A percentile compares a stretch with the other conserved stretches of the same genome.
Conservation (phyloP, 1,140 invertebrate species). For the Panonychus citri region DNA sequence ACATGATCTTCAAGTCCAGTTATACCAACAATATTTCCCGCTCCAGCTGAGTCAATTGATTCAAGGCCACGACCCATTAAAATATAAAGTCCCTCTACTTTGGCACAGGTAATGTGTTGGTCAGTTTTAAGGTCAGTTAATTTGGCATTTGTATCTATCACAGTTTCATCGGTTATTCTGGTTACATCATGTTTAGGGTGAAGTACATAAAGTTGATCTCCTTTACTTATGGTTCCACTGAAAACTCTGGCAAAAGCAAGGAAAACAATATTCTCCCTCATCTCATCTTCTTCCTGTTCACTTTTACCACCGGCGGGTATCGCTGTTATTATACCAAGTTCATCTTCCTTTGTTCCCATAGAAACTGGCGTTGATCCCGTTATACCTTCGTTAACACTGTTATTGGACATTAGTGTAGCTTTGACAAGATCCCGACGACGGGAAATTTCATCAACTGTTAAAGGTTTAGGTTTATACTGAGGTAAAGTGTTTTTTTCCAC, state of each 20-base stretch:
- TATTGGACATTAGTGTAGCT: neutral
- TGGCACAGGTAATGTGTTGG: constrained; percentile 33
- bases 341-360: neutral
- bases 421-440: constrained; percentile 38
- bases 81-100: constrained; percentile 52
- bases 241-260: constrained; percentile 83
- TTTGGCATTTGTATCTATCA: constrained; percentile 29
- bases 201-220: constrained; percentile 54
- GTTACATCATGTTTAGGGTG: constrained; percentile 68
- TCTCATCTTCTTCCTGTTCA: neutral
- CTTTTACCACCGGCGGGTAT: neutral
- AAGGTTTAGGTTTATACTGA: constrained; percentile 40
- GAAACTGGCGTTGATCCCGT: too few relatives aligned
- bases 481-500: constrained; percentile 33
- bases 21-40: constrained; percentile 75
- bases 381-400: too few relatives aligned
- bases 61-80: constrained; percentile 84
- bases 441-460: constrained; percentile 50
- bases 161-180: constrained; percentile 4
- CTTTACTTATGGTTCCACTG: constrained; percentile 55
- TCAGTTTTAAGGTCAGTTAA: constrained; percentile 40
- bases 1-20: constrained; percentile 62
- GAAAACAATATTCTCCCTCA: constrained; percentile 34
- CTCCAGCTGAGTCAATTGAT: constrained; percentile 45
- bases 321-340: constrained; percentile 14